These are phyloP conservation scores for Tenualosa ilisha DNA, from an alignment of 2,797 vertebrate species.

Conservation along the genomic window DNA sequence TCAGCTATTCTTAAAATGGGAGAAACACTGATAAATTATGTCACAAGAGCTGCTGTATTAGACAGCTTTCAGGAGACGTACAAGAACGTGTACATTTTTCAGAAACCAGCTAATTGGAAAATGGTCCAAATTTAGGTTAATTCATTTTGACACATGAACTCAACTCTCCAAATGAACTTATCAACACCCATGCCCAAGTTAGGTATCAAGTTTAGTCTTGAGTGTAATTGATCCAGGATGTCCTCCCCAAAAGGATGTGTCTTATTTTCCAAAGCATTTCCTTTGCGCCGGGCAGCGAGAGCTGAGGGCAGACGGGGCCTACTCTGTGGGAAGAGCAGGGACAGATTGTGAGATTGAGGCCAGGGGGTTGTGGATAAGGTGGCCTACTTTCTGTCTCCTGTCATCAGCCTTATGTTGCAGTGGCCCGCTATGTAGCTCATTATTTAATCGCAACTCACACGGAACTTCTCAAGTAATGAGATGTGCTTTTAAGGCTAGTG, in stretches of 20 bases:
- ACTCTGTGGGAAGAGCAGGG: conserved; percentile 27
- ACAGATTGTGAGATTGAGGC: conserved; percentile 36
- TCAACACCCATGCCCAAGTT: conserved; percentile 34
- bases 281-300: conserved; percentile 26
- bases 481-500: conserved; percentile 13
- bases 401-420: conserved; percentile 19
- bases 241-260: conserved; percentile 52
- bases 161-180: conserved; percentile 7
- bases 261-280: conserved; percentile 57
- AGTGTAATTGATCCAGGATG: conserved; percentile 53
- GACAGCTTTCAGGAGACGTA: not conserved
- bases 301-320: not conserved
- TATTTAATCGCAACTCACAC: conserved; percentile 20
- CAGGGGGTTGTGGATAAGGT: conserved; percentile 26
- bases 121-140: not conserved
- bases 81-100: not conserved
- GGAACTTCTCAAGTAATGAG: conserved; percentile 18
- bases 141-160: not conserved
- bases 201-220: conserved; percentile 39
- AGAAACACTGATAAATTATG: too few relatives aligned
- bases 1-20: too few relatives aligned
- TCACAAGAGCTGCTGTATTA: not conserved
- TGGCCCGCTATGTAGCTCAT: conserved; percentile 5
- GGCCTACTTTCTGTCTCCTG: conserved; percentile 24
- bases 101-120: not conserved